Conservation (phyloP, 2,888 invertebrate species). For the Tenodera sinensis region DNA sequence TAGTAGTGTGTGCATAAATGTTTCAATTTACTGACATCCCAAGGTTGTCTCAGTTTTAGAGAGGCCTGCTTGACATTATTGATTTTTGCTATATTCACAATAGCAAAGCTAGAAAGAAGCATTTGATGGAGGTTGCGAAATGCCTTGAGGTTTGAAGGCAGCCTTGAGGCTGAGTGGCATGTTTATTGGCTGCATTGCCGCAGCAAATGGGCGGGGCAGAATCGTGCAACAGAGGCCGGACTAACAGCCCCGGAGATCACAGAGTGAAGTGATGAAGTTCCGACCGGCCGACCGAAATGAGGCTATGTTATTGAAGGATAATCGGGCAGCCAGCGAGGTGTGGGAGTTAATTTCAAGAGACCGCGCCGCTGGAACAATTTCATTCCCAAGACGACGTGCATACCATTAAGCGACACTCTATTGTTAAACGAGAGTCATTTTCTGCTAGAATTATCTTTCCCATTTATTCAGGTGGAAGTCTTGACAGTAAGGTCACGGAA, state of each 20-base stretch:
- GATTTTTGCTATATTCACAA: too few species aligned
- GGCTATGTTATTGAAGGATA: slow-evolving; percentile 11
- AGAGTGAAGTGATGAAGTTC: background rate
- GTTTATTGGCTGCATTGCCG: background rate
- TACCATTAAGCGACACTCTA: background rate
- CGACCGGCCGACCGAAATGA: background rate
- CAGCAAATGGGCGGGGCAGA: background rate
- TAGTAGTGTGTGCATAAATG: too few species aligned
- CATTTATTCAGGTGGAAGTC: background rate
- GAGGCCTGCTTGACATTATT: too few species aligned
- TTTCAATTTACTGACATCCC: too few species aligned
- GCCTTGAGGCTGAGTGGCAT: background rate
- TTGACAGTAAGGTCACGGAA: background rate
- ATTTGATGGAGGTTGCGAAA: too few species aligned
- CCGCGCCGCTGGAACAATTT: background rate
- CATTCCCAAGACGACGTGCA: background rate
- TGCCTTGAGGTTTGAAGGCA: background rate
- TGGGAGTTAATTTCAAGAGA: background rate
- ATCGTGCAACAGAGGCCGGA: background rate
- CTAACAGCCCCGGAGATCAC: background rate
- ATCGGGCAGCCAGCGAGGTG: background rate
- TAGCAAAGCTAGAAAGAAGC: too few species aligned
- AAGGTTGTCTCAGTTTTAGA: too few species aligned
- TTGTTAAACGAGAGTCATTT: background rate
- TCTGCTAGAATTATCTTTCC: background rate